Evolutionary conservation across 1,140 invertebrate genomes (phyloP).

Genomic region (Frieseomelitta varia): DNA sequence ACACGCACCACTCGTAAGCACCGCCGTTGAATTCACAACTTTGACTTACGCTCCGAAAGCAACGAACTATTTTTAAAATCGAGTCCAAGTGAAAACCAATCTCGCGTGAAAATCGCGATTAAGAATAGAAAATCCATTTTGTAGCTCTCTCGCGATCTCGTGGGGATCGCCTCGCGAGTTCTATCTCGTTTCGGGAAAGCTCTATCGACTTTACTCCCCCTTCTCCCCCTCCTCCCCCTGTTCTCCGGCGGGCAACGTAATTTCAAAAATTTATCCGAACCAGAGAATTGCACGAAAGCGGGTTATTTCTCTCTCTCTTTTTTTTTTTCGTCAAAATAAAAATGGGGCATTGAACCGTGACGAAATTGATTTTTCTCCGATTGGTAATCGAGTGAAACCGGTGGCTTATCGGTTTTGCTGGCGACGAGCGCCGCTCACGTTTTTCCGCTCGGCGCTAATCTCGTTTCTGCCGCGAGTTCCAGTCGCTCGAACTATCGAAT

Average conservation of each 20-base stretch:
- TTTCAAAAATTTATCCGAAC: neutral
- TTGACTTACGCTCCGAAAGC: conserved; percentile 5
- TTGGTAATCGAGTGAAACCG: conserved; percentile 27
- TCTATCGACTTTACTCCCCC: neutral
- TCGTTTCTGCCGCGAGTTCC: conserved; percentile 10
- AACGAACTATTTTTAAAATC: conserved; percentile 2
- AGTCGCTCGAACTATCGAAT: neutral
- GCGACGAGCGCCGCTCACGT: neutral
- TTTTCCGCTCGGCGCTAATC: conserved; percentile 13
- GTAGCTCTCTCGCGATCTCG: neutral
- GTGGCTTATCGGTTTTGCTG: conserved; percentile 25
- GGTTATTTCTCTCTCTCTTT: neutral
- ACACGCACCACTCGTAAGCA: too few species aligned
- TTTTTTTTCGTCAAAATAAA: neutral
- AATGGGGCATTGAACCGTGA: neutral
- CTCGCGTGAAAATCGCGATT: conserved; percentile 4
- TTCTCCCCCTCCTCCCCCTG: neutral
- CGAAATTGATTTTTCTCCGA: conserved; percentile 2
- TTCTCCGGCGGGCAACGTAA: neutral
- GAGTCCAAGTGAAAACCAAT: neutral
- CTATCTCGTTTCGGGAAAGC: neutral
- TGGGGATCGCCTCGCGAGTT: neutral
- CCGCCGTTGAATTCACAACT: neutral
- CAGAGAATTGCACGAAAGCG: neutral
- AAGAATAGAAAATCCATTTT: conserved; percentile 23